phyloP scores from a whole-genome alignment of 2,113 vertebrate species.

The Suncus etruscus region DNA sequence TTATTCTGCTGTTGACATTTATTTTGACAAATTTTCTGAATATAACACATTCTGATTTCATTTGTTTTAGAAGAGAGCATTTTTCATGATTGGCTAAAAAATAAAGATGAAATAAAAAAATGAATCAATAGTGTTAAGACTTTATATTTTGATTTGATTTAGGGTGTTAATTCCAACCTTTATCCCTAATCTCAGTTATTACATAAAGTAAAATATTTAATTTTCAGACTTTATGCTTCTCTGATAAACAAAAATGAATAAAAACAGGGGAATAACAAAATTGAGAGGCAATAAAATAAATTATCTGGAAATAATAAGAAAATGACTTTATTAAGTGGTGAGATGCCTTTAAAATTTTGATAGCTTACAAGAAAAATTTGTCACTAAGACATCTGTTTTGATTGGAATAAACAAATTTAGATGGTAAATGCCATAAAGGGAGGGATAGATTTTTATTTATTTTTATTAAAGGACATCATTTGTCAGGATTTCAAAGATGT shows the following conservation, averaged over 20 bases:
- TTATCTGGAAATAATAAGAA: slow-evolving; percentile 26
- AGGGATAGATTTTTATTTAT: neutral
- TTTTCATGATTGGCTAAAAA: slow-evolving; percentile 13
- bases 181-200: slow-evolving; percentile 15
- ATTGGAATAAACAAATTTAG: slow-evolving; percentile 41
- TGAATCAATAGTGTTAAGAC: neutral
- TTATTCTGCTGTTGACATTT: neutral
- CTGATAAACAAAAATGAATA: slow-evolving; percentile 31
- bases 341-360: slow-evolving; percentile 1
- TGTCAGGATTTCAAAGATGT: neutral
- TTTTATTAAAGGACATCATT: neutral
- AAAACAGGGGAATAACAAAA: neutral
- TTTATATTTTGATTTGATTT: slow-evolving; percentile 34
- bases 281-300: neutral
- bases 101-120: neutral
- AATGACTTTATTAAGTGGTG: slow-evolving; percentile 18
- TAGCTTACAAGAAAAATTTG: neutral
- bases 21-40: neutral
- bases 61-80: neutral
- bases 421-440: neutral
- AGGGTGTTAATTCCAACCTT: neutral
- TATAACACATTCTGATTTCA: neutral
- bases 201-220: slow-evolving; percentile 48
- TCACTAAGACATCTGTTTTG: slow-evolving; percentile 9
- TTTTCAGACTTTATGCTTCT: slow-evolving; percentile 38